Base-by-base conservation (phyloP, 2,888 invertebrate species). In the Nyleta sp. region DNA sequence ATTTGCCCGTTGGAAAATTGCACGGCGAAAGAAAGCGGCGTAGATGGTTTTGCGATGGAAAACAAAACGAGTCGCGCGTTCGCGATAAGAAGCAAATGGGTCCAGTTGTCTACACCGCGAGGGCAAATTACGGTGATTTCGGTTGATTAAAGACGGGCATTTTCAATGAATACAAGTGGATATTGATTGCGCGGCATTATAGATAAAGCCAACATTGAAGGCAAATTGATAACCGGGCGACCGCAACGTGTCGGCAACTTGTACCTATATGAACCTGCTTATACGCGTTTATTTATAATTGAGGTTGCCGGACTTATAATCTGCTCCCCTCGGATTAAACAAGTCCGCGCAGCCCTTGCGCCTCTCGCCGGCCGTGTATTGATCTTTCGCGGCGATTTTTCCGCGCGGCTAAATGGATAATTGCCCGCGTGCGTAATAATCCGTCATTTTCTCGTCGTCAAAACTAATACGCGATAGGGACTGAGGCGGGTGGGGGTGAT, bases 251-350 rank as follows among this genome's bases (percentile, higher is more conserved):
- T 62, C 46, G 62, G 22, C 24, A 40, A 68, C 67, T 64, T 44
- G 48, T 33, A 55, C 42, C 13, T 59, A 38, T 52, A 48, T 31
- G 50, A 64, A 20, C 55, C 42, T 52, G 62, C 75, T 68, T 67
- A 42, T 50, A 60, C 38, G 65, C 46, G 46, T 57, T 70, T 64
- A 70, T 70, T 75, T 70, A 75, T 77, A 77, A 71, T 71, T 60
- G 65, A 74, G 42, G 59, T 53, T 46, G 57, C 24, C 18, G 38
- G 20, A 67, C 38, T 77, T 65, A 55, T 77, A 65, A 71, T 77
- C 53, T 33, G 46, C 40, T 53, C 68, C 40, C 55, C 62, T 46
- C 17, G 48, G 40, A 52, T 46, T 48, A 55, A 77, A 77, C 59
- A 48, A 71, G 65, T 77, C 33, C 22, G 35, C 22, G 35, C 42